phyloP scores from a whole-genome alignment of 2,888 invertebrate species.

The Cantharis flavilabris region DNA sequence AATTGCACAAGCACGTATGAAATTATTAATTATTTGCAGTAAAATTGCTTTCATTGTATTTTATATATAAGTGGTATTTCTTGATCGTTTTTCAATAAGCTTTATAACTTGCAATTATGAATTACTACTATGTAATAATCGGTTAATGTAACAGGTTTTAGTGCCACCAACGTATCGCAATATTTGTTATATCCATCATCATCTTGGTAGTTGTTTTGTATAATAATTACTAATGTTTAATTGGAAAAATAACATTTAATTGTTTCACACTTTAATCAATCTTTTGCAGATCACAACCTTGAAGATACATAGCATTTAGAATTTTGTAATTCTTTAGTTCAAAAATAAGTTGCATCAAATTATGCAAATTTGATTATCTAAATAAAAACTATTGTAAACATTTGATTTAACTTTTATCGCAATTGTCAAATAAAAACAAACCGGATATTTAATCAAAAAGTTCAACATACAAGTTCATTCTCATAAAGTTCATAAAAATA shows the following conservation, averaged over 20 bases:
- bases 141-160: background rate
- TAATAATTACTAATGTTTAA: background rate
- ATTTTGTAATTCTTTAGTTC: background rate
- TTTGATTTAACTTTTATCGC: background rate
- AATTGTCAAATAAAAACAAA: background rate
- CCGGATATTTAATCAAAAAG: background rate
- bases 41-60: background rate
- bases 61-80: background rate
- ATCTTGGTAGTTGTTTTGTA: background rate
- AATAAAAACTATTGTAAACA: background rate
- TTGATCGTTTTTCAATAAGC: background rate
- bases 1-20: background rate
- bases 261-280: background rate
- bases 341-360: background rate
- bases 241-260: background rate
- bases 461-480: slow-evolving; percentile 17
- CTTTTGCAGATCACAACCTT: background rate
- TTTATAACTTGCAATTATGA: background rate
- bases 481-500: slow-evolving; percentile 8
- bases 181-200: background rate
- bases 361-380: background rate
- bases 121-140: background rate
- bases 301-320: background rate
- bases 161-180: background rate
- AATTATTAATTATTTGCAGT: background rate